Conservation (phyloP, 1,140 invertebrate species). For the Steinernema khuongi region DNA sequence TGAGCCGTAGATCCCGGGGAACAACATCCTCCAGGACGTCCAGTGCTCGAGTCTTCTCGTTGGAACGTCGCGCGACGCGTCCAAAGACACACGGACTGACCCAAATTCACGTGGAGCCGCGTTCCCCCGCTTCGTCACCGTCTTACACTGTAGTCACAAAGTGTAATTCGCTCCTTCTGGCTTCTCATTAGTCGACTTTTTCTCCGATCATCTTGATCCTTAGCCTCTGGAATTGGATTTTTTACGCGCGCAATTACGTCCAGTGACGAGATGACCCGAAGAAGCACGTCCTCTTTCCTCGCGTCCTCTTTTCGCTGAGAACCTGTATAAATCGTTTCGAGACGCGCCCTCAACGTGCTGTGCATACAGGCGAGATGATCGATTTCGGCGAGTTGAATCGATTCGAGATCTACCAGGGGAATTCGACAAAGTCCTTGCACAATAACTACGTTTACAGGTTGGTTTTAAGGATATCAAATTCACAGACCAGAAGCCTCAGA, state of each 20-base stretch:
- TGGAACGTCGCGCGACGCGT: too few relatives aligned
- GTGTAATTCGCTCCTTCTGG: neutral
- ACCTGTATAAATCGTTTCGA: neutral
- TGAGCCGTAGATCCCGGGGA: too few relatives aligned
- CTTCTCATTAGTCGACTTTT: neutral
- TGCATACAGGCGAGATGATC: slow-evolving; percentile 23
- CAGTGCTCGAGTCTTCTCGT: too few relatives aligned
- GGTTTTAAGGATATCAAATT: too few relatives aligned
- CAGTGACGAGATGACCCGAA: neutral
- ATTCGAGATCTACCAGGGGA: slow-evolving; percentile 48
- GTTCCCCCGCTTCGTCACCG: too few relatives aligned
- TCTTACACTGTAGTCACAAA: too few relatives aligned
- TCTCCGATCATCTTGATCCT: neutral
- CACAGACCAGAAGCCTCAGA: slow-evolving; percentile 30
- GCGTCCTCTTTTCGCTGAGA: neutral
- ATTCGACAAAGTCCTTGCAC: slow-evolving; percentile 40
- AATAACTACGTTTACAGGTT: slow-evolving; percentile 49
- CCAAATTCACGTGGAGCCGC: too few relatives aligned
- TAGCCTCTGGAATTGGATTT: neutral
- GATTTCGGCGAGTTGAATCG: slow-evolving; percentile 39
- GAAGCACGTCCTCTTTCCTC: neutral
- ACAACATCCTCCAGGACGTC: too few relatives aligned
- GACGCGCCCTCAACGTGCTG: neutral
- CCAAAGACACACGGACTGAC: too few relatives aligned
- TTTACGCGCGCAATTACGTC: too few relatives aligned